Conservation (phyloP, 2,888 invertebrate species). For the Dexiosoma caninum region DNA sequence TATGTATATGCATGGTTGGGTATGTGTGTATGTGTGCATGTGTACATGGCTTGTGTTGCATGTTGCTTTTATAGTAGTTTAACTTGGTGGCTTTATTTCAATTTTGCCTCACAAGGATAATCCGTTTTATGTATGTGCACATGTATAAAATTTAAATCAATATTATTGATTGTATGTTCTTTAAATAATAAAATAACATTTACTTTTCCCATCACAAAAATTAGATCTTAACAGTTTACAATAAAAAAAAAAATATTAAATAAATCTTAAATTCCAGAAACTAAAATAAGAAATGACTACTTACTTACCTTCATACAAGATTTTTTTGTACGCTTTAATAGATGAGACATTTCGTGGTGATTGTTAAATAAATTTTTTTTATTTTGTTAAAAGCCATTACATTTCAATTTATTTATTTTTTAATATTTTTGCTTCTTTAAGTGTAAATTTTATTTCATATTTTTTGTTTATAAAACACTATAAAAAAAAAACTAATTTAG, state of each 20-base stretch:
- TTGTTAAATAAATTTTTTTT: slow-evolving; percentile 28
- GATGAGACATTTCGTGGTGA: slow-evolving; percentile 71
- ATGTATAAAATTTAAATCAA: slow-evolving; percentile 42
- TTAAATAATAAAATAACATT: slow-evolving; percentile 19
- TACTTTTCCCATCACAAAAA: not conserved
- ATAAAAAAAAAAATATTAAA: too few species aligned
- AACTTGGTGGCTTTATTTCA: slow-evolving; percentile 8
- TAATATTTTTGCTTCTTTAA: not conserved
- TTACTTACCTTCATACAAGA: slow-evolving; percentile 77
- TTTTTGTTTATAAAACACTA: slow-evolving; percentile 27
- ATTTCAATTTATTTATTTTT: slow-evolving; percentile 1
- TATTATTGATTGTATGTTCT: slow-evolving; percentile 58
- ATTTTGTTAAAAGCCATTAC: slow-evolving; percentile 47
- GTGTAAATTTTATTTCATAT: not conserved
- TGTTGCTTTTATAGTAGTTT: slow-evolving; percentile 3
- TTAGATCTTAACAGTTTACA: not conserved
- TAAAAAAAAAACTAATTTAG: slow-evolving; percentile 1
- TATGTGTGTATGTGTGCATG: too few species aligned
- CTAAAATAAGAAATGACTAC: too few species aligned
- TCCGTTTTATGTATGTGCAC: slow-evolving; percentile 8
- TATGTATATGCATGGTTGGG: too few species aligned
- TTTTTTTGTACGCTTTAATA: slow-evolving; percentile 76
- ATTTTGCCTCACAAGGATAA: slow-evolving; percentile 59
- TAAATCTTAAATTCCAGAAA: too few species aligned
- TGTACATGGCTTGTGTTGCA: not conserved